phyloP scores from a whole-genome alignment of 2,888 invertebrate genomes.

The Hemaris fuciformis region DNA sequence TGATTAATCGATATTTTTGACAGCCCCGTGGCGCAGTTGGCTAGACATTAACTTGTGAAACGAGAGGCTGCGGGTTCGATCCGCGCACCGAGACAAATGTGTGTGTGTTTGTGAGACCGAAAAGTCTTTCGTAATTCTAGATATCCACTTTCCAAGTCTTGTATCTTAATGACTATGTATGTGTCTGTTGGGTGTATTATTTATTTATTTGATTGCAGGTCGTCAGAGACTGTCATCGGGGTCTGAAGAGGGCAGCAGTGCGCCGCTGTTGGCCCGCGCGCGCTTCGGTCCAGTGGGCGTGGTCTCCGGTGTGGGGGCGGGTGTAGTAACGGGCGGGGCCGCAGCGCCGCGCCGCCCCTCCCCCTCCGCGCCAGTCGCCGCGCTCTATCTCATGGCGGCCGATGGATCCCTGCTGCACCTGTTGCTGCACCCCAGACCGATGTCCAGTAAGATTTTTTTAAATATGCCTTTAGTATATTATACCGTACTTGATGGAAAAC shows the following conservation, averaged over 20 bases:
- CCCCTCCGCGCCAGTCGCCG: slow-evolving; percentile 82
- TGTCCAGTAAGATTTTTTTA: slow-evolving; percentile 49
- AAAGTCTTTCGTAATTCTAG: too few relatives aligned
- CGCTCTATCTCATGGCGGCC: slow-evolving; percentile 94
- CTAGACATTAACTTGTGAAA: too few relatives aligned
- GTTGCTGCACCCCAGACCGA: slow-evolving; percentile 88
- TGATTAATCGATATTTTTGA: too few relatives aligned
- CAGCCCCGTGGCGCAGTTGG: too few relatives aligned
- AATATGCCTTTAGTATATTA: too few relatives aligned
- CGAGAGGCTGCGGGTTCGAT: too few relatives aligned
- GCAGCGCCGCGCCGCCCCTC: slow-evolving; percentile 63
- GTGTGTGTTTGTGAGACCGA: too few relatives aligned
- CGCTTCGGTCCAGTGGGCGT: slow-evolving; percentile 59
- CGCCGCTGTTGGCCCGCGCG: slow-evolving; percentile 89
- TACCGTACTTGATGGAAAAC: neutral
- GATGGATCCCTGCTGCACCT: slow-evolving; percentile 94
- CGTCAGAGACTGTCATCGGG: slow-evolving; percentile 87
- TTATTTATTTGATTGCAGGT: slow-evolving; percentile 48
- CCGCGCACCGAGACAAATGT: too few relatives aligned
- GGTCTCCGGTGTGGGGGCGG: slow-evolving; percentile 66
- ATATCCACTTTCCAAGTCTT: too few relatives aligned
- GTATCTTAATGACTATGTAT: neutral
- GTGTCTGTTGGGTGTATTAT: too few relatives aligned
- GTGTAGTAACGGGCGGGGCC: slow-evolving; percentile 38
- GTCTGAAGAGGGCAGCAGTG: slow-evolving; percentile 85